These are phyloP conservation scores for Gymnoscopelus microlampas DNA, from an alignment of 2,797 vertebrate species.

Conservation along the genomic window DNA sequence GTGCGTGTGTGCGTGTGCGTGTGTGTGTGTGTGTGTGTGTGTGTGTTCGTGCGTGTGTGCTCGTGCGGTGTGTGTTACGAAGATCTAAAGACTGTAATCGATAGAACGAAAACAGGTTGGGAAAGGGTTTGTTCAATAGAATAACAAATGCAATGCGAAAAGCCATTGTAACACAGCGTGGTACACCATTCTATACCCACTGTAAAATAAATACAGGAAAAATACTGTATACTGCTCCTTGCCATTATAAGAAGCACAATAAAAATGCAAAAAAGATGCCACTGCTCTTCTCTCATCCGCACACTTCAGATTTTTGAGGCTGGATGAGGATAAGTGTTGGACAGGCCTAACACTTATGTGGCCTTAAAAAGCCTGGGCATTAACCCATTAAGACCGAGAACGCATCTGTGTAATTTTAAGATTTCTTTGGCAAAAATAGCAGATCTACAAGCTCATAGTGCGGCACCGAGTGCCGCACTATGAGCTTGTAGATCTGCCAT, in stretches of 20 bases:
- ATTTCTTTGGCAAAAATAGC: too few species aligned
- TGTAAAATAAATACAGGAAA: constrained; percentile 15
- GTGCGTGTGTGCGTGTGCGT: too few species aligned
- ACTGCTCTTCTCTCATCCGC: constrained; percentile 29
- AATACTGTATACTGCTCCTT: constrained; percentile 9
- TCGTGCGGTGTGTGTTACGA: neutral
- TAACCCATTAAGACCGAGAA: too few species aligned
- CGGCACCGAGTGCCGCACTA: too few species aligned
- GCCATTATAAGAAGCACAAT: constrained; percentile 10
- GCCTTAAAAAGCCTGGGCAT: constrained; percentile 54
- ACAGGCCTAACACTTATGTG: constrained; percentile 29
- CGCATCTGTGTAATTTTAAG: too few species aligned
- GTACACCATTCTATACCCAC: constrained; percentile 20
- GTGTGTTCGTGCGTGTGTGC: too few species aligned
- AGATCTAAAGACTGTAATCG: neutral
- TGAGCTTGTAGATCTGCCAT: too few species aligned
- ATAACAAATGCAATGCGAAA: constrained; percentile 26
- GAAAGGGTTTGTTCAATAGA: neutral
- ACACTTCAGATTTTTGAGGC: constrained; percentile 30
- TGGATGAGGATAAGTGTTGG: too few species aligned
- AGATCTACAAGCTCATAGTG: too few species aligned
- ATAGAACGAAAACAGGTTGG: neutral
- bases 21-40: too few species aligned
- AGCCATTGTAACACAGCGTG: constrained; percentile 16
- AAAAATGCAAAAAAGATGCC: constrained; percentile 41